phyloP scores from a whole-genome alignment of 2,113 vertebrate species.

The Callithrix jacchus region DNA sequence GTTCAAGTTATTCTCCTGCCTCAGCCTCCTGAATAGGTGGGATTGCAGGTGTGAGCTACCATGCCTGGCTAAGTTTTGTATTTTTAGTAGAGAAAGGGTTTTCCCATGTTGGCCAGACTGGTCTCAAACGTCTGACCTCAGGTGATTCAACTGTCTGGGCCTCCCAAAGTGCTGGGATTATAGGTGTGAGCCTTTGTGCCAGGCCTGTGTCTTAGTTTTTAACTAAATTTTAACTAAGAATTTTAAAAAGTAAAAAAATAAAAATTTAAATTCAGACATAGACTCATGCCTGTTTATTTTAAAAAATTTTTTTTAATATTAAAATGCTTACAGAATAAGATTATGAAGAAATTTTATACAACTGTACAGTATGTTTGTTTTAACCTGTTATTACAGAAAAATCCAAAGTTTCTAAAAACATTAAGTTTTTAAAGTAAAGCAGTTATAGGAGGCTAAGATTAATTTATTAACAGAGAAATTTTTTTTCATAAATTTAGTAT shows the following conservation, averaged over 20 bases:
- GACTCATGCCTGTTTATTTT: no score
- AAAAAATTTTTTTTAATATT: background rate
- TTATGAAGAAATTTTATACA: background rate
- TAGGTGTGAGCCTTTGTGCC: no score
- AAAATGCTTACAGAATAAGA: background rate
- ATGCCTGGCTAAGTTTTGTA: no score
- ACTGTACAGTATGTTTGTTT: background rate
- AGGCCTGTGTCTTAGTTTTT: no score
- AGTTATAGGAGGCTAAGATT: background rate
- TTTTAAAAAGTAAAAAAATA: background rate
- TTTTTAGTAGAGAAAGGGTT: no score
- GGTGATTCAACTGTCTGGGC: accelerated
- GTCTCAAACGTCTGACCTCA: no score
- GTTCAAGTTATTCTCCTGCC: no score
- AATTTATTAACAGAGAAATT: background rate
- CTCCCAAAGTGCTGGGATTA: no score
- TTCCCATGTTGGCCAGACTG: no score
- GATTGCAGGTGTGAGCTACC: no score
- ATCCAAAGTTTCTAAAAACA: background rate
- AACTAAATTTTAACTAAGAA: background rate
- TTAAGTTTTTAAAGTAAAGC: background rate
- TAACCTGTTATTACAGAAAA: background rate
- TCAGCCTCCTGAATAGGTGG: no score
- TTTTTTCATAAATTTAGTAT: background rate
- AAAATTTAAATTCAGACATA: no score